A percentile compares a stretch with the other conserved stretches of the same genome.
These are phyloP conservation scores for Bucorvus abyssinicus DNA, from an alignment of 2,797 vertebrate genomes.

Conservation along the genomic window DNA sequence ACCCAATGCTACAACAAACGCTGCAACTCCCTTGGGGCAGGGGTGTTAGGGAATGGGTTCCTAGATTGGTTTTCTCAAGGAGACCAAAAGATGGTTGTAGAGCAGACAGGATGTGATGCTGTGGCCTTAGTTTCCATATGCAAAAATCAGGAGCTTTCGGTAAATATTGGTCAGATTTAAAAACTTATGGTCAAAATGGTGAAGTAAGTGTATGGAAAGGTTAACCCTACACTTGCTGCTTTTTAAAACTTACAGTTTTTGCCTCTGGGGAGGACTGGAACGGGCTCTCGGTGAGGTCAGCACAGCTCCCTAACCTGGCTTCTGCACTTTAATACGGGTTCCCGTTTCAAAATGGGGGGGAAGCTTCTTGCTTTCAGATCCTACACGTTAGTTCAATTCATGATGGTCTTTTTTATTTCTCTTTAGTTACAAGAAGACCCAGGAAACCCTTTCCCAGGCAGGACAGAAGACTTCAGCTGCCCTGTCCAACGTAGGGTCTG, in stretches of 20 bases:
- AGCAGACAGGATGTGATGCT: neutral
- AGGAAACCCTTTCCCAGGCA: slow-evolving; percentile 93
- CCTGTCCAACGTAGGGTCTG: slow-evolving; percentile 86
- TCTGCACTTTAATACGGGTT: neutral
- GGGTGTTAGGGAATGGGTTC: neutral
- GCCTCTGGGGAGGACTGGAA: no score
- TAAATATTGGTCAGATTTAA: neutral
- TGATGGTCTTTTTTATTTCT: neutral
- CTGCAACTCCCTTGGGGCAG: neutral
- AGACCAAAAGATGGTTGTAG: neutral
- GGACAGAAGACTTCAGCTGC: slow-evolving; percentile 93
- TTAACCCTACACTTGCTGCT: neutral
- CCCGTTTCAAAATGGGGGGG: neutral
- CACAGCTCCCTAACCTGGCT: neutral
- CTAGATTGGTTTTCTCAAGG: neutral
- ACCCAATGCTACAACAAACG: neutral
- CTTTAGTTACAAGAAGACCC: slow-evolving; percentile 94
- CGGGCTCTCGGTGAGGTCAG: neutral
- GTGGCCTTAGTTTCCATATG: neutral
- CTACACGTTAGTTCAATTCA: neutral
- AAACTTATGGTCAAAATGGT: neutral
- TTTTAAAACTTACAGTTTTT: neutral
- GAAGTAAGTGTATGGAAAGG: neutral
- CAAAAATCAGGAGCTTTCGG: neutral
- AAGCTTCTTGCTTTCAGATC: neutral